A percentile compares a stretch with the other conserved stretches of the same genome.
These are phyloP conservation scores for Halcyon malimbica DNA, from an alignment of 2,113 vertebrate species.

Conservation along the genomic window DNA sequence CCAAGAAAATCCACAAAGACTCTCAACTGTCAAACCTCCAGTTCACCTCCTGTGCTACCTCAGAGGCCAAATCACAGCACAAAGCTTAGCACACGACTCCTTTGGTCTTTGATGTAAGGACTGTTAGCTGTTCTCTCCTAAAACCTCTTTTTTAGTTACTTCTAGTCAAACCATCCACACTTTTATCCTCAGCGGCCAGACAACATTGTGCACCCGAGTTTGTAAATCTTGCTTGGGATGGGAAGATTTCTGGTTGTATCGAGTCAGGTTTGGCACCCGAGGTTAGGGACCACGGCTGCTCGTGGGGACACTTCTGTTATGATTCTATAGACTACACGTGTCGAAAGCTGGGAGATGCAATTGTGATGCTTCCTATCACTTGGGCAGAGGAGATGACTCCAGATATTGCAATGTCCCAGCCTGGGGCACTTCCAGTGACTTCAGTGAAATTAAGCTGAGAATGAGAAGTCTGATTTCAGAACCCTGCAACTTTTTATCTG, in stretches of 20 bases:
- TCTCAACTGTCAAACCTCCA: background rate
- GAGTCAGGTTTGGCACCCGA: background rate
- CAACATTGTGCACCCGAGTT: accelerated
- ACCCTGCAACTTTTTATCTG: background rate
- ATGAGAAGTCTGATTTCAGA: background rate
- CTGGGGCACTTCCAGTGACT: background rate
- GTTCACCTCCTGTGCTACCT: background rate
- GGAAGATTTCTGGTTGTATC: background rate
- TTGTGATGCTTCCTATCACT: background rate
- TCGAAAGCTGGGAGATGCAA: background rate
- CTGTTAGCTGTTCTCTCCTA: background rate
- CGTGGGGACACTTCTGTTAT: background rate
- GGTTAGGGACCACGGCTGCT: background rate
- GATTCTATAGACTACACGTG: no score
- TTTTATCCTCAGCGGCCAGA: background rate
- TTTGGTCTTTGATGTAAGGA: background rate
- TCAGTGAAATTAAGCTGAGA: background rate
- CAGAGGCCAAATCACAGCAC: background rate
- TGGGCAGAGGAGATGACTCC: background rate
- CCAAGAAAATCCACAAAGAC: background rate
- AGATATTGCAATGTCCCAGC: background rate
- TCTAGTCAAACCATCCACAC: background rate
- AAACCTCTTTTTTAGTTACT: no score
- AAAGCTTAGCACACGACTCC: background rate
- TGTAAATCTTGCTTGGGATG: background rate